Evolutionary conservation across 2,113 vertebrate genomes (phyloP).

Genomic region (Narcine bancroftii): DNA sequence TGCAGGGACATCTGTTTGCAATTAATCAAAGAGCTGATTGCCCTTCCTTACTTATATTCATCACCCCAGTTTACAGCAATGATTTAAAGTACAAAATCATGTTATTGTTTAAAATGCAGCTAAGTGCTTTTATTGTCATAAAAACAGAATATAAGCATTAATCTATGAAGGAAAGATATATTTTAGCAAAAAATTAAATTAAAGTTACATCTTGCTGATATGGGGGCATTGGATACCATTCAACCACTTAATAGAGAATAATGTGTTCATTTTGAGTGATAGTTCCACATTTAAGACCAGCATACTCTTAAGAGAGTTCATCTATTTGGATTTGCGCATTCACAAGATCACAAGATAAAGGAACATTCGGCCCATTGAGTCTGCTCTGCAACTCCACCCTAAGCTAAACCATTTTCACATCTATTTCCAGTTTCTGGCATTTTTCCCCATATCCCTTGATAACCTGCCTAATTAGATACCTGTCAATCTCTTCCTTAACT

Average conservation of each 20-base stretch:
- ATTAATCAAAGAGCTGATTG: constrained; percentile 33
- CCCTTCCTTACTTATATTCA: constrained; percentile 27
- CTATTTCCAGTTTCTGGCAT: no score
- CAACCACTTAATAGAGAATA: background rate
- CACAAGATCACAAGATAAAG: no score
- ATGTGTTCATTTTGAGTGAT: background rate
- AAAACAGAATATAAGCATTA: background rate
- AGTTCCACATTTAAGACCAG: background rate
- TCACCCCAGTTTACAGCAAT: background rate
- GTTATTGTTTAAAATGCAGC: constrained; percentile 12
- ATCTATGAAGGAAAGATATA: background rate
- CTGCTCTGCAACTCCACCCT: no score
- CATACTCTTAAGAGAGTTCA: background rate
- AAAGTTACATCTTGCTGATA: background rate
- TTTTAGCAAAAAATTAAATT: background rate
- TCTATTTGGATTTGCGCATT: no score
- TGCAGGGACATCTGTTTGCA: constrained; percentile 22
- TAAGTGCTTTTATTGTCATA: background rate
- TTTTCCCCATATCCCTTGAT: no score
- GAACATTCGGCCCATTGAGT: no score
- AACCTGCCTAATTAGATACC: no score
- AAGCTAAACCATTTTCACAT: no score
- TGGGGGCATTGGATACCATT: background rate
- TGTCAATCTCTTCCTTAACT: no score
- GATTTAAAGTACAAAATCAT: constrained; percentile 21